Conservation (phyloP, 2,113 vertebrate genomes). For the Amia ocellicauda region DNA sequence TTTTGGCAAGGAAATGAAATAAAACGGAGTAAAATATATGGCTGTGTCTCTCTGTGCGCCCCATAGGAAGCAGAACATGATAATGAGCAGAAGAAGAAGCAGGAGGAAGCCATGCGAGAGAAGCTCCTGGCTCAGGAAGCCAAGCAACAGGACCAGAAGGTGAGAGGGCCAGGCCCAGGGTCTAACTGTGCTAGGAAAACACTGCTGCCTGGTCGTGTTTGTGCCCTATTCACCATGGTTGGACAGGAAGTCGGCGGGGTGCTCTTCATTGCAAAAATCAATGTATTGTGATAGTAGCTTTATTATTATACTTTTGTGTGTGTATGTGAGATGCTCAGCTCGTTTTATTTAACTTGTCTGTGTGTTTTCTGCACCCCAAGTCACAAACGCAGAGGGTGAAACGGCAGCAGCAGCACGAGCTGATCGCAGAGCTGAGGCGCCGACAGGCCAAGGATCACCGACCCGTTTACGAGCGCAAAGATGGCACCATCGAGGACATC, state of each 20-base stretch:
- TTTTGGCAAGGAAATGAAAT: too few relatives aligned
- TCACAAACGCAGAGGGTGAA: slow-evolving; percentile 76
- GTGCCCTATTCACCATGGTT: slow-evolving; percentile 15
- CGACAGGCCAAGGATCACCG: slow-evolving; percentile 92
- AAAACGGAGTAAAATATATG: too few relatives aligned
- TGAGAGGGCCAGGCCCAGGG: slow-evolving; percentile 38
- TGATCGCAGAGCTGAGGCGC: slow-evolving; percentile 85
- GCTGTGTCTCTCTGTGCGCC: slow-evolving; percentile 32
- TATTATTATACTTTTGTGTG: background rate
- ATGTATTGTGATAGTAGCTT: background rate
- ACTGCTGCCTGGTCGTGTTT: background rate
- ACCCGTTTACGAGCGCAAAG: slow-evolving; percentile 93
- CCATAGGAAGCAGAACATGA: slow-evolving; percentile 83
- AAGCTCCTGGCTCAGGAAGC: slow-evolving; percentile 93
- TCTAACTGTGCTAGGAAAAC: too few relatives aligned
- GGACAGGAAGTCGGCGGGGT: slow-evolving; percentile 2
- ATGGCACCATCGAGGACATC: slow-evolving; percentile 95
- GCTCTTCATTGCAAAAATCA: background rate
- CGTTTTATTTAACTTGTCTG: too few relatives aligned
- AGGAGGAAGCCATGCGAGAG: slow-evolving; percentile 89
- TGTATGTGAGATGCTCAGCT: too few relatives aligned
- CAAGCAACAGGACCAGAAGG: slow-evolving; percentile 92
- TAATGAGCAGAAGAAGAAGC: slow-evolving; percentile 86
- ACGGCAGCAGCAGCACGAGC: slow-evolving; percentile 86
- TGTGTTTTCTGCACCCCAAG: slow-evolving; percentile 49